Conservation (phyloP, 2,888 invertebrate species). For the Plebejus argus region DNA sequence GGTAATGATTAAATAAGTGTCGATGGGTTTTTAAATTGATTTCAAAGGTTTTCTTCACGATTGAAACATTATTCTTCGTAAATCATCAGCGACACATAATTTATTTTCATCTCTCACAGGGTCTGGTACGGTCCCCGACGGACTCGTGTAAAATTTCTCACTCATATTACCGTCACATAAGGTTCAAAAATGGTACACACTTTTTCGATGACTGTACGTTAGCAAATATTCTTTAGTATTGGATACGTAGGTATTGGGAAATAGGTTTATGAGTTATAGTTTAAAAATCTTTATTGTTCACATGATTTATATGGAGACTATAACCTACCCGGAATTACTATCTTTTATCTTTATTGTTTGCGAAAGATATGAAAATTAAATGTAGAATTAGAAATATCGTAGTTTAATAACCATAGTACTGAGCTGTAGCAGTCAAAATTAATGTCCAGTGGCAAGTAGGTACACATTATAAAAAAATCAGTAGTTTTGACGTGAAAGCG, state of each 20-base stretch:
- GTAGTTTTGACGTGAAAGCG: no score
- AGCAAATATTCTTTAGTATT: background rate
- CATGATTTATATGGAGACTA: background rate
- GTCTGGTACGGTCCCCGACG: background rate
- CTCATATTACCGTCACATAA: background rate
- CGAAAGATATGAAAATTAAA: background rate
- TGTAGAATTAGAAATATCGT: background rate
- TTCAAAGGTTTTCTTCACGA: background rate
- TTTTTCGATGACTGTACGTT: background rate
- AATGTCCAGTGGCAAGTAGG: background rate
- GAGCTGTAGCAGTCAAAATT: background rate
- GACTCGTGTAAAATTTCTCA: background rate
- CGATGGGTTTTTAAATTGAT: background rate
- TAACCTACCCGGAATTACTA: background rate
- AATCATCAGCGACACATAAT: background rate
- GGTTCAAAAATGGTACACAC: background rate
- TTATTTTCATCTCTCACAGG: background rate
- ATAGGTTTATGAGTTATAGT: slow-evolving; percentile 17
- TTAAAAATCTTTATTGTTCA: background rate
- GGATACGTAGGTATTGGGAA: slow-evolving; percentile 12
- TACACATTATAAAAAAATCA: background rate
- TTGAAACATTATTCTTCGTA: background rate
- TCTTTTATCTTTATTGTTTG: background rate
- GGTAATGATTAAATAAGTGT: background rate
- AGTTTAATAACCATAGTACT: background rate